A percentile compares a stretch with the other conserved stretches of the same genome.
These are phyloP conservation scores for Hippoglossus hippoglossus DNA, from an alignment of 2,797 vertebrate species.

Conservation along the genomic window DNA sequence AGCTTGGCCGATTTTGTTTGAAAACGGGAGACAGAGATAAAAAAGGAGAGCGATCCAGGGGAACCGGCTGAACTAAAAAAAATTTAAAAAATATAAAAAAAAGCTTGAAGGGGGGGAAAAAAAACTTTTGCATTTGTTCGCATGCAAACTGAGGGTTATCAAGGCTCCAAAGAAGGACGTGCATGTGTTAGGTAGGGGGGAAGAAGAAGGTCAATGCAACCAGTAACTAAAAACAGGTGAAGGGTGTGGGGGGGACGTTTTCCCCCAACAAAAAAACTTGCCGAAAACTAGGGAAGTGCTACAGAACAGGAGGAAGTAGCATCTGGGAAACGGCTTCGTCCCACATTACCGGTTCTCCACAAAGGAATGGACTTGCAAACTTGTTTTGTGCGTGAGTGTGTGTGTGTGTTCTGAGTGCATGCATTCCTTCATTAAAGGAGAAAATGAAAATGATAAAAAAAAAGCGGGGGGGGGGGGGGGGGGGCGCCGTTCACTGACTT, in stretches of 20 bases:
- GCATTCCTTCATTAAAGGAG: constrained; percentile 92
- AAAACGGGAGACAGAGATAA: constrained; percentile 82
- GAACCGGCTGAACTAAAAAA: constrained; percentile 83
- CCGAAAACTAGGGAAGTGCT: constrained; percentile 84
- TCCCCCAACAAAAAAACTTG: constrained; percentile 84
- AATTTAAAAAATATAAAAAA: constrained; percentile 67
- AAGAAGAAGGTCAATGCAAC: constrained; percentile 95
- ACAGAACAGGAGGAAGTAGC: constrained; percentile 81
- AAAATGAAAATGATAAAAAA: constrained; percentile 86
- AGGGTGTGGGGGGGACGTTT: constrained; percentile 75
- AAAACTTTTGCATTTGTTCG: constrained; percentile 89
- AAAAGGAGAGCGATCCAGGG: constrained; percentile 86
- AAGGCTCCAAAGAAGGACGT: constrained; percentile 97
- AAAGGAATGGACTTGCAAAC: constrained; percentile 91
- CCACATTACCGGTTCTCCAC: constrained; percentile 88
- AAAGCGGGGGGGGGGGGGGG: constrained; percentile 47
- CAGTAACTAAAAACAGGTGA: constrained; percentile 91
- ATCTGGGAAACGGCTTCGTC: constrained; percentile 81
- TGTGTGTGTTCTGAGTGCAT: constrained; percentile 86
- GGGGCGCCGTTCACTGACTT: constrained; percentile 71
- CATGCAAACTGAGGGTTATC: constrained; percentile 99
- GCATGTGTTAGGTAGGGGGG: constrained; percentile 94
- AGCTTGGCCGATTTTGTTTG: constrained; percentile 74
- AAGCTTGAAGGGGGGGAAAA: constrained; percentile 76
- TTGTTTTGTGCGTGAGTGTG: constrained; percentile 81